phyloP scores from a whole-genome alignment of 2,797 vertebrate genomes.

The Chelidonichthys spinosus region DNA sequence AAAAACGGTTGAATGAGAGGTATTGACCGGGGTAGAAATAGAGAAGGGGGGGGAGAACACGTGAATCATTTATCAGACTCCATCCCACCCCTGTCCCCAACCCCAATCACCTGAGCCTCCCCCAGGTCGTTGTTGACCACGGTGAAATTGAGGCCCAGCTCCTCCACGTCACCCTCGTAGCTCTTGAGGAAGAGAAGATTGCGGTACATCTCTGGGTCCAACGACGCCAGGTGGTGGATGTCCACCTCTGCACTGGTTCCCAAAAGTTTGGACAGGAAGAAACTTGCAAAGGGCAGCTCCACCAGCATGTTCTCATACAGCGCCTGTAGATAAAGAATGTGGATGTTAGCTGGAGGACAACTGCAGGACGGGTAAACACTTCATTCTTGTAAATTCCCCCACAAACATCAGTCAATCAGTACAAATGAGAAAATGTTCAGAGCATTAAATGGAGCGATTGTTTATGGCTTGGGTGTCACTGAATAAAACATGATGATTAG shows the following conservation, averaged over 20 bases:
- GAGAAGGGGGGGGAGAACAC: conserved; percentile 13
- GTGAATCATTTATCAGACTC: conserved; percentile 48
- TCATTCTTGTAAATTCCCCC: conserved; percentile 7
- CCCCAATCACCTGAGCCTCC: conserved; percentile 91
- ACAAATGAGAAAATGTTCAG: conserved; percentile 24
- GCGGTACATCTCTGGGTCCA: conserved; percentile 97
- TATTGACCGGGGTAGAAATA: conserved; percentile 14
- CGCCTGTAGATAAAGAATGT: conserved; percentile 81
- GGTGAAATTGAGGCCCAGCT: conserved; percentile 97
- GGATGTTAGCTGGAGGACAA: conserved; percentile 25
- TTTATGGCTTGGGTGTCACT: conserved; percentile 50
- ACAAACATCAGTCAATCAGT: conserved; percentile 21
- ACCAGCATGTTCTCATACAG: conserved; percentile 99
- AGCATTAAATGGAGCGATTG: conserved; percentile 16
- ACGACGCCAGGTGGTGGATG: conserved; percentile 96
- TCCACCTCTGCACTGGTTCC: conserved; percentile 98
- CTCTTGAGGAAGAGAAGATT: conserved; percentile 99
- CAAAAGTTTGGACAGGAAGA: conserved; percentile 97
- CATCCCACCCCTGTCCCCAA: conserved; percentile 14
- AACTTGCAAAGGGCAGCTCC: conserved; percentile 97
- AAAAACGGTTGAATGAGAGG: conserved; percentile 30
- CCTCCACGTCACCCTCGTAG: conserved; percentile 96
- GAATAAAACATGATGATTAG: conserved; percentile 47
- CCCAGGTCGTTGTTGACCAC: conserved; percentile 98
- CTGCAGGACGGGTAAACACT: neutral